Base-by-base conservation (phyloP, 2,113 vertebrate species). In the Scopus umbretta region DNA sequence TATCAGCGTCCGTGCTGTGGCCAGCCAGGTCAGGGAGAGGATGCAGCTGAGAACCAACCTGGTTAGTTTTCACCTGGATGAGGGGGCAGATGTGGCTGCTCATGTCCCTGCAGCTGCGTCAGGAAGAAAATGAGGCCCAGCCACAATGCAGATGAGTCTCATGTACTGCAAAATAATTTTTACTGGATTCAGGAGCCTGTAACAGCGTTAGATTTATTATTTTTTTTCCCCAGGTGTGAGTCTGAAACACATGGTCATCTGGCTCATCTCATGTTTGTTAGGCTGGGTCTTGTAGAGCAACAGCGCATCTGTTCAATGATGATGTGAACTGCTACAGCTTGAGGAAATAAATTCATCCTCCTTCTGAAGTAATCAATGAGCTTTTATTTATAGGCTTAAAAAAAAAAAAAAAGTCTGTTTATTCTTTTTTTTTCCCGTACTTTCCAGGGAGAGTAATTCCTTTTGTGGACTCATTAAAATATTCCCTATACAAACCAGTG, bases 81-180 rank as follows among this genome's bases (percentile, higher is more conserved):
- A 56, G 53, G 56, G 61, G 43, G 20, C 42, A 85, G 61, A 47
- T 50, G n/a, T 21, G 47, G 59, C 56, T 70, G 47, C 26, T 83
- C 5, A 5, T 1, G 0, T 67, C n/a, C 23, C 43, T 80, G 58
- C 18, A 42, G 76, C 76, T 56, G 32, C 1, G 1, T 10, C 1
- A 1, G 43, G 38, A 72, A 30, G 65, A n/a, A 55, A n/a, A 55
- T 5, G 27, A 58, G 30, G 17, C 30, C 30, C 63, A 62, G 56
- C 12, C 1, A 0, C 59, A 47, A 27, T 10, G 53, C 52, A 67
- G 70, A 32, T 0, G 1, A 38, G 42, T 50, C 53, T 62, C 29
- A 11, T 5, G 9, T 10, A 13, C 34, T 58, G 47, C 59, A 88
- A 53, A 86, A 73, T 58, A 2, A 4, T 22, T 63, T 45, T 67